Evolutionary conservation across 2,888 invertebrate species (phyloP).

Genomic region (Cecidostiba fungosa): DNA sequence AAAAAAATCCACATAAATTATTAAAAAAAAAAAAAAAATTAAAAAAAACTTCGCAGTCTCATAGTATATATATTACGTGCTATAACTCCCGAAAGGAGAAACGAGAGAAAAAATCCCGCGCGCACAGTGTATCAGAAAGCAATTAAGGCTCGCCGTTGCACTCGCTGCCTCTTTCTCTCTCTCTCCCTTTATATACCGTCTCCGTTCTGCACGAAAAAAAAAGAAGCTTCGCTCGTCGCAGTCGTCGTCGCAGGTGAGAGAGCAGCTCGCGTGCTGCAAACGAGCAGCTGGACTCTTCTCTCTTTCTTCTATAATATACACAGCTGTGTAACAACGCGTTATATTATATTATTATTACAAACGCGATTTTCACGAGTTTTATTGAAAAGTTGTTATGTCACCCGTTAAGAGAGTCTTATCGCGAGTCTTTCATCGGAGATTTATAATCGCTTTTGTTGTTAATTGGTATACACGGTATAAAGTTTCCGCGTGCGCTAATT

Average conservation of each 20-base stretch:
- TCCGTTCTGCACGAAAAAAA: slow-evolving; percentile 63
- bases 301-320: slow-evolving; percentile 10
- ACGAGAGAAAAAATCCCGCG: not conserved
- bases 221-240: slow-evolving; percentile 31
- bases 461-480: slow-evolving; percentile 19
- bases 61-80: not conserved
- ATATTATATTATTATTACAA: not conserved
- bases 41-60: not conserved
- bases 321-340: not conserved
- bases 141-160: slow-evolving; percentile 59
- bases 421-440: not conserved
- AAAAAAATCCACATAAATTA: not conserved
- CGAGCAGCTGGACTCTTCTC: slow-evolving; percentile 68
- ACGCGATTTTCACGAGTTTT: slow-evolving; percentile 4
- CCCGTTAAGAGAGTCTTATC: not conserved
- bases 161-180: not conserved
- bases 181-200: slow-evolving; percentile 57
- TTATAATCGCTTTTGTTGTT: slow-evolving; percentile 34
- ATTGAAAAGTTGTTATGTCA: slow-evolving; percentile 6
- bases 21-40: not conserved
- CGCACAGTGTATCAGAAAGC: slow-evolving; percentile 55
- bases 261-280: slow-evolving; percentile 77
- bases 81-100: not conserved
- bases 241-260: slow-evolving; percentile 76
- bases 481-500: slow-evolving; percentile 13